Conservation (phyloP, 2,113 vertebrate species). For the Strix aluco region DNA sequence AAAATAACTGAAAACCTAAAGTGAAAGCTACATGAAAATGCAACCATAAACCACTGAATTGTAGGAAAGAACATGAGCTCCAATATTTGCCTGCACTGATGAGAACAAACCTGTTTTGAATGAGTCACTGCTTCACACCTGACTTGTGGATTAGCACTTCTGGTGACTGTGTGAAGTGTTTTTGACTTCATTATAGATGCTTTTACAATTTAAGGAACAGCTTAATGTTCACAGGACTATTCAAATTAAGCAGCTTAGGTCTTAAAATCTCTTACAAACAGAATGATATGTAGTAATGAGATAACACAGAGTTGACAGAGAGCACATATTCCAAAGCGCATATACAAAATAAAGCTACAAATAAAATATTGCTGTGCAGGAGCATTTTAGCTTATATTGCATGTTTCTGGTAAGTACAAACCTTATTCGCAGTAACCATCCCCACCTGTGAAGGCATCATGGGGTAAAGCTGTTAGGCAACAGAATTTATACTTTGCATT, state of each 20-base stretch:
- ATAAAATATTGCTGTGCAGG: conserved; percentile 61
- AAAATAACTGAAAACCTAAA: neutral
- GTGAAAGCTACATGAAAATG: neutral
- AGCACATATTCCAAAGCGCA: conserved; percentile 52
- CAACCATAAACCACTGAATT: neutral
- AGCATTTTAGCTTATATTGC: conserved; percentile 49
- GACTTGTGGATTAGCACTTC: neutral
- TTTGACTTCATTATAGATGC: neutral
- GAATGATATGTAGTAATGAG: neutral
- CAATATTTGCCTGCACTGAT: neutral
- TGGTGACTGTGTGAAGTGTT: neutral
- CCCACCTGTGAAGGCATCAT: conserved; percentile 86
- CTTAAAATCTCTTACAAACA: neutral
- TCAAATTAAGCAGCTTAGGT: neutral
- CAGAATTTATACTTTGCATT: conserved; percentile 47
- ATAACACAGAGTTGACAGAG: neutral
- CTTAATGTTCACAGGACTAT: neutral
- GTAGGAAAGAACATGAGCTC: neutral
- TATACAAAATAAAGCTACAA: conserved; percentile 44
- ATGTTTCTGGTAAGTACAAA: conserved; percentile 79
- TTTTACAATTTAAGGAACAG: neutral
- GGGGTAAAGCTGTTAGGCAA: conserved; percentile 80
- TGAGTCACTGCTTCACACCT: neutral
- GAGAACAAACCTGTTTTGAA: neutral
- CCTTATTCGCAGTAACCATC: conserved; percentile 83